Base-by-base conservation (phyloP, 2,113 vertebrate species). In the Protobothrops mucrosquamatus region DNA sequence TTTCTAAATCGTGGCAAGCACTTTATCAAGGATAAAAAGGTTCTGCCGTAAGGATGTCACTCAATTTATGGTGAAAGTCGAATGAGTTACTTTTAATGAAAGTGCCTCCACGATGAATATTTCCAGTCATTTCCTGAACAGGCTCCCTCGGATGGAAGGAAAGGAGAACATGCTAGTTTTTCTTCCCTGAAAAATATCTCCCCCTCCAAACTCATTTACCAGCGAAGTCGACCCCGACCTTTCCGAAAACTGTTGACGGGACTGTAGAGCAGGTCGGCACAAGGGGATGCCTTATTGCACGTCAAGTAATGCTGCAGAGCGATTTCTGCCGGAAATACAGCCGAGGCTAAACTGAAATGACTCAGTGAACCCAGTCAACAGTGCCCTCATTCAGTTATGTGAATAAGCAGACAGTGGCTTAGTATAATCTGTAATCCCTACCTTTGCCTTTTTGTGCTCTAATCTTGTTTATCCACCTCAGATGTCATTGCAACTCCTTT, bases 11-110 rank as follows among this genome's bases (percentile, higher is more conserved):
- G 97, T 98, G 97, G 97, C 97, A 97, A 97, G 97, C 97, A 97
- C 97, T 98, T 98, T 97, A 98, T 98, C 98, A 98, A 97, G 96
- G 97, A 98, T 98, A 98, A 98, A 98, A 98, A 97, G 97, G 97
- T 96, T 98, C 96, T 97, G 97, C 97, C 97, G 96, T 97, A 96
- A 98, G 97, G 97, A 97, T 98, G 98, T 98, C 98, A 98, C 98
- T 98, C 98, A 98, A 98, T 98, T 98, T 97, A 98, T 98, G 97
- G 97, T 97, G 98, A 98, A 98, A 98, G 98, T 98, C 98, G 98
- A 98, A 98, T 98, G 97, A 98, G 98, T 98, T 98, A 98, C 97
- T 96, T 98, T 98, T 98, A 98, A 98, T 98, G 98, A 98, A 98
- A 98, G 97, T 97, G 97, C 97, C 98, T 97, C 98, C 98, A 96